phyloP scores from a whole-genome alignment of 2,888 invertebrate genomes.

The Parnassius mnemosyne region DNA sequence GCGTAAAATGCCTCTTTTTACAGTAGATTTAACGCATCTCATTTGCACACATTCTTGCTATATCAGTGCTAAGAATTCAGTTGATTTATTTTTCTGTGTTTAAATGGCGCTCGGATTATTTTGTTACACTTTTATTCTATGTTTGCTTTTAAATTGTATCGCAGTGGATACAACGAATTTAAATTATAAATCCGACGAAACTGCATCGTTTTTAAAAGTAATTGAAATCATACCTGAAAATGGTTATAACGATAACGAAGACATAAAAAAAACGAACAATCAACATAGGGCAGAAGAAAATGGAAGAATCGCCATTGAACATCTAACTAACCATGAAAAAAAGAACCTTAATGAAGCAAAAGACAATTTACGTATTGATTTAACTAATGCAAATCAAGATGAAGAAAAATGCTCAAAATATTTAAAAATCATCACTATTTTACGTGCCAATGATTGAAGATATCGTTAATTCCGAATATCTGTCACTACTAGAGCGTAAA shows the following conservation, averaged over 20 bases:
- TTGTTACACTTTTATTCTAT: too few relatives aligned
- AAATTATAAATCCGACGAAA: neutral
- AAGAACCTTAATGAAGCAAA: neutral
- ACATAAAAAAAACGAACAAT: neutral
- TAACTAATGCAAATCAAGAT: conserved; percentile 2
- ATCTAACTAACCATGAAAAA: neutral
- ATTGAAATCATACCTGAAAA: neutral
- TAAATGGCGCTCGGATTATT: too few relatives aligned
- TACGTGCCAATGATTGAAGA: conserved; percentile 37
- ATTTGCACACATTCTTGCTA: neutral
- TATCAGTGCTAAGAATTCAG: neutral
- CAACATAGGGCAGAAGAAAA: conserved; percentile 1
- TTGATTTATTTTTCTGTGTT: too few relatives aligned
- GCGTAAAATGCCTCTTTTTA: neutral
- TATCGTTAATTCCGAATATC: conserved; percentile 22
- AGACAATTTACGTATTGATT: neutral
- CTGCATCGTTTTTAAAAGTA: neutral
- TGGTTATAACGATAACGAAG: neutral
- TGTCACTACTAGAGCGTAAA: conserved; percentile 11
- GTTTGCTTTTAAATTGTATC: neutral
- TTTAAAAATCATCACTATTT: neutral
- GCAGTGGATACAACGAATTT: neutral
- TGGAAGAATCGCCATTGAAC: neutral
- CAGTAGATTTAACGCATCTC: neutral
- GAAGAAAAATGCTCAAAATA: conserved; percentile 9